Base-by-base conservation (phyloP, 2,113 vertebrate species). In the Vireo altiloquus region DNA sequence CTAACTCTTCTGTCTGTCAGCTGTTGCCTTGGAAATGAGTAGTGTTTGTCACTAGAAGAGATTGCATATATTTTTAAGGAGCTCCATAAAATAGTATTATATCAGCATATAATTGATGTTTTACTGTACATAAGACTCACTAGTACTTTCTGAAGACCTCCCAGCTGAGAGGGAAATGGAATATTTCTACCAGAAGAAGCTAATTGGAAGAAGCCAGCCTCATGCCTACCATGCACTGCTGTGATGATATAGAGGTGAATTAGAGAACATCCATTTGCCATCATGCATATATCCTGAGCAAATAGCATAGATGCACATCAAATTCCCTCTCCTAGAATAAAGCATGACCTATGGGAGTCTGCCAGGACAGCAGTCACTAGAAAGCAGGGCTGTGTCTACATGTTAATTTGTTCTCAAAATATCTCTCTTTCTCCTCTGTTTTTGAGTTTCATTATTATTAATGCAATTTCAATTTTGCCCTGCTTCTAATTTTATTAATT, bases 151-250 rank as follows among this genome's bases (percentile, higher is more conserved):
- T 49, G 39, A 74, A 81, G 84, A 79, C 70, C 68, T 92, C 70
- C 77, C 39, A 84, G 59, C 66, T 83, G 87, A 95, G 87, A 94
- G 31, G 40, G 37, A 92, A 95, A 94, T 66, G 21, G 44, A 94
- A 21, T 91, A 47, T 71, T 95, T 96, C 76, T 90, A 54, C 24
- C 82, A 92, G 69, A 78, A 75, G 56, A 82, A 85, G 77, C 70
- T 91, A 96, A 94, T 61, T 92, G 84, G 74, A 92, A 86, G 81
- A 89, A 94, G 59, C 31, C 42, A 65, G 76, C 60, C 22, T 77
- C 70, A 65, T 81, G 59, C 87, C 75, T 56, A 74, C 70, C 33
- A 83, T 40, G 64, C 39, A 63, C 75, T 65, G 71, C 78, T 95
- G 75, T 77, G 85, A 94, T 81, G 72, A 66, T 70, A 63, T 33